A percentile compares a stretch with the other conserved stretches of the same genome.
Conservation (phyloP, 2,888 invertebrate genomes). For the Zelleria hepariella region DNA sequence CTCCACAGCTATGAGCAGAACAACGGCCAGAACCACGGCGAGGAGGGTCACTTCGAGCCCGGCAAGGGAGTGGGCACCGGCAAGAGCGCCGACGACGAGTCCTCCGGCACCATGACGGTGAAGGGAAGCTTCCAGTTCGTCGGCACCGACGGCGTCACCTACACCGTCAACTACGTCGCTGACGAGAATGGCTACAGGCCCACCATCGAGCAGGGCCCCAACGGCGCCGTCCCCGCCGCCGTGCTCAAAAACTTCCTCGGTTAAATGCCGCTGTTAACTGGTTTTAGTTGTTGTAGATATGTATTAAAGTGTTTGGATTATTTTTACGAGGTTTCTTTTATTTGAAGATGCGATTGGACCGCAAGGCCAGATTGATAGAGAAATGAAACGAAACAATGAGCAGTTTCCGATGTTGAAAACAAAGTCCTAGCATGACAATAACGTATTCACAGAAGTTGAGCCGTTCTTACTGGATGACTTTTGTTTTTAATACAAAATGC, state of each 20-base stretch:
- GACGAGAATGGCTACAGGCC: slow-evolving; percentile 58
- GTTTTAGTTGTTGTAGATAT: not conserved
- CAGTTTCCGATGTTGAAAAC: too few species aligned
- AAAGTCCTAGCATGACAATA: too few species aligned
- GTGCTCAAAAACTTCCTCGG: not conserved
- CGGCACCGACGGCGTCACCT: slow-evolving; percentile 41
- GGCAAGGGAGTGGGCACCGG: slow-evolving; percentile 60
- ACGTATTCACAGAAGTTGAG: too few species aligned
- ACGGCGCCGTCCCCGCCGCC: not conserved
- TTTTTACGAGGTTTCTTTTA: not conserved
- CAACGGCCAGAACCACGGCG: slow-evolving; percentile 60
- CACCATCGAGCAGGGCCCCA: slow-evolving; percentile 9
- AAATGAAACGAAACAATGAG: too few species aligned
- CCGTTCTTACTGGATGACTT: too few species aligned
- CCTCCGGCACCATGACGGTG: slow-evolving; percentile 23
- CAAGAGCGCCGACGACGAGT: slow-evolving; percentile 34
- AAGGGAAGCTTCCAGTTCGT: slow-evolving; percentile 38
- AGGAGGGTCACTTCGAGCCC: slow-evolving; percentile 50
- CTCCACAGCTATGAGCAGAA: slow-evolving; percentile 57
- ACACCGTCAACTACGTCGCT: slow-evolving; percentile 47
- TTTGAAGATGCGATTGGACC: too few species aligned
- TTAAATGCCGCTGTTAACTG: not conserved
- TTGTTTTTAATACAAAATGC: too few species aligned
- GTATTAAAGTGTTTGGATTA: too few species aligned
- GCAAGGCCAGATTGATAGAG: too few species aligned